Evolutionary conservation across 53 echinoderm and acorn worm species (phyloP).

Genomic region (Echinometra lucunter): DNA sequence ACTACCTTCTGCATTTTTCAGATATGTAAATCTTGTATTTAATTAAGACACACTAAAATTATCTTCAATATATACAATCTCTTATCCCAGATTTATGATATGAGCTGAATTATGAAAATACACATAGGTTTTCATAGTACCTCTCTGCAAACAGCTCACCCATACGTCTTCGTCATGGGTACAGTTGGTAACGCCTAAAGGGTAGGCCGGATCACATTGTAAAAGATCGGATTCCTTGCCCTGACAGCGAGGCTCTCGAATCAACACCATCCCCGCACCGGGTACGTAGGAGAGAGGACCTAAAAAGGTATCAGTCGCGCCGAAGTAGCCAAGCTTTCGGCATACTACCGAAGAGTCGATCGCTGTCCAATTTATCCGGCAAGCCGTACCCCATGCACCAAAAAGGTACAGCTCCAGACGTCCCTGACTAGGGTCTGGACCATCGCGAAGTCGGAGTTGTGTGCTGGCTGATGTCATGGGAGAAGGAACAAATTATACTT

Average conservation of each 20-base stretch:
- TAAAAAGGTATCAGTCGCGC: background rate
- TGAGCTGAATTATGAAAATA: no score
- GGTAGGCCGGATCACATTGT: constrained; percentile 8
- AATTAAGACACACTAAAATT: no score
- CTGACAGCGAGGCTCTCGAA: constrained; percentile 21
- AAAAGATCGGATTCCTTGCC: constrained; percentile 28
- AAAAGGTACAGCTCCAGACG: background rate
- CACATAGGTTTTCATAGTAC: no score
- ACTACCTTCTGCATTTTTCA: no score
- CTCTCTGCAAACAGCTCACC: constrained; percentile 24
- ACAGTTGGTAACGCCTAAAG: constrained; percentile 7
- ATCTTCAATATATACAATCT: background rate
- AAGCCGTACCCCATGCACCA: constrained; percentile 34
- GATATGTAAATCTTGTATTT: no score
- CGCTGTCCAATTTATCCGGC: background rate
- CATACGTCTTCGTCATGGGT: constrained; percentile 1
- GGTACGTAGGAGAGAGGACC: background rate
- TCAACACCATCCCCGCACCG: constrained; percentile 10
- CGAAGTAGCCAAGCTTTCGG: constrained; percentile 17
- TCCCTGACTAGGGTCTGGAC: background rate
- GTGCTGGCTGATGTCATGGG: background rate
- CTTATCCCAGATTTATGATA: background rate
- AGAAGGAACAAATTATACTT: background rate
- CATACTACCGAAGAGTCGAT: constrained; percentile 27
- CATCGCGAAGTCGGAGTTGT: background rate